phyloP scores from a whole-genome alignment of 2,113 vertebrate species.

The Heterotis niloticus region DNA sequence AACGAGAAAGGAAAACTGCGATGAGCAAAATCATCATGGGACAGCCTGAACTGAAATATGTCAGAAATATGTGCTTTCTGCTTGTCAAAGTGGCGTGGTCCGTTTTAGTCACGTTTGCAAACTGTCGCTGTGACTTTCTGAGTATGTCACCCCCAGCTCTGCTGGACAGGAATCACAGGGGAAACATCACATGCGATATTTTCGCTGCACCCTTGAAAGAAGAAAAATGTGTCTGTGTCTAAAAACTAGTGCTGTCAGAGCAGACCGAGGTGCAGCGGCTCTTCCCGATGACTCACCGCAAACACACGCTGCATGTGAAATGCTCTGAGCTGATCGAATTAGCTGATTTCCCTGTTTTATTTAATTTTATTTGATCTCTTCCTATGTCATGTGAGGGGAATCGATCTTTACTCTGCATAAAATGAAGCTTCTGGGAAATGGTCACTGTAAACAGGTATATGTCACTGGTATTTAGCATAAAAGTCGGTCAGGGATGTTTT shows the following conservation, averaged over 20 bases:
- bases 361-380: not conserved
- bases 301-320: not conserved
- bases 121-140: not conserved
- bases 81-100: not conserved
- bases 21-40: not conserved
- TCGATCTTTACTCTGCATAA: not conserved
- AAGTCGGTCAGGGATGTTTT: not conserved
- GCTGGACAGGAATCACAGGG: not conserved
- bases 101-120: not conserved
- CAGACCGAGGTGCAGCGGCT: not conserved
- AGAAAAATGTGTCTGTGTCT: not conserved
- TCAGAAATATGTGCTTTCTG: not conserved
- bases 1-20: not conserved
- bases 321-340: not conserved
- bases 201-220: not conserved
- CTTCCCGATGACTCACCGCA: not conserved
- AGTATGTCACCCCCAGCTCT: not conserved
- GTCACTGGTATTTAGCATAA: not conserved
- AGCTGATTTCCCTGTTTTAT: not conserved
- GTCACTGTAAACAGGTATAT: not conserved
- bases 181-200: conserved; percentile 2
- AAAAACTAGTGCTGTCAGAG: not conserved
- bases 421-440: not conserved
- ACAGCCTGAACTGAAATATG: not conserved
- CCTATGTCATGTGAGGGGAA: not conserved